Evolutionary conservation across 2,113 vertebrate genomes (phyloP), one percentile per base, ranked within the genome.

Genomic region (Varanus salvator): DNA sequence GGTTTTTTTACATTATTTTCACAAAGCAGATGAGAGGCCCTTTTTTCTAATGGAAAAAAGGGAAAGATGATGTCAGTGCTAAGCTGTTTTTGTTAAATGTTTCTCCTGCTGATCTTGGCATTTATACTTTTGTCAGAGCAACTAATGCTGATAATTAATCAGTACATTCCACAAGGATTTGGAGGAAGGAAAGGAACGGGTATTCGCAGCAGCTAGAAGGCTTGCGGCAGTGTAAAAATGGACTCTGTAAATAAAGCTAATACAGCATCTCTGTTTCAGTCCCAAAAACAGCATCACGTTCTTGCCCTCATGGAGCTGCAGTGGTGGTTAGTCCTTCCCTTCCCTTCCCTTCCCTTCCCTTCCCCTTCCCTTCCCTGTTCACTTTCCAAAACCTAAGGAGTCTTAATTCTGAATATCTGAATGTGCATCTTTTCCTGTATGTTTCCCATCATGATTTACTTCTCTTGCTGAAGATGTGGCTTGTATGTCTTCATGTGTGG

Each of bases 141-240:
- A 84, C 48, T 86, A 74, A 84, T 84, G 85, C 19, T 57, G 82
- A 15, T 77, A 64, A 72, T 85, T 60, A 92, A 91, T 89, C 88
- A 94, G 94, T 89, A 66, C 5, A 44, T 48, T 90, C 93, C 93
- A 92, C 80, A 92, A 87, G 66, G 25, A 71, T 91, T 91, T 94
- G 44, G 52, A 1, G 48, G 38, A 44, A 74, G 48, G 27, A 31
- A 89, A 60, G 57, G 64, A 77, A 3, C 72, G 7, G 29, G 52
- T 90, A 8, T 92, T 85, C 64, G 29, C 0, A 0, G 7, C 38
- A 64, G 8, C 87, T 75, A 89, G 80, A 66, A 74, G 38, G 9
- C 68, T 92, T 88, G n/a, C 57, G 34, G 80, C 76, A 80, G 31
- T 80, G 34, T 7, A 8, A 34, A 8, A 57, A 54, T 8, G 21